A percentile compares a stretch with the other conserved stretches of the same genome.
Evolutionary conservation across 2,797 vertebrate species (phyloP).

Genomic region (Channallabes apus): DNA sequence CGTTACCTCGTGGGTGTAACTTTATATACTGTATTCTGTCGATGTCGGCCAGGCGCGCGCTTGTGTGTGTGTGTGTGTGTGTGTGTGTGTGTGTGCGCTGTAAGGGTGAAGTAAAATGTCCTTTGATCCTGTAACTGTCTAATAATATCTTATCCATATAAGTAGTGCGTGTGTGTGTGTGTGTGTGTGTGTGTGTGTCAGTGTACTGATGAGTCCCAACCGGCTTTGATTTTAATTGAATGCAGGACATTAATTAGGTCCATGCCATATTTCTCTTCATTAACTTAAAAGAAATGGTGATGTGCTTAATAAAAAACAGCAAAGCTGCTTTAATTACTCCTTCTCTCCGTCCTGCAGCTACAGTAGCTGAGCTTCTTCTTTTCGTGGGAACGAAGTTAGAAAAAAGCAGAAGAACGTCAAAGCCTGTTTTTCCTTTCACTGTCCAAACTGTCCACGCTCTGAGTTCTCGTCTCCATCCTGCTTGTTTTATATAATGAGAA

Average conservation of each 20-base stretch:
- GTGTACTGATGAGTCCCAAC: conserved; percentile 28
- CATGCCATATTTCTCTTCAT: conserved; percentile 34
- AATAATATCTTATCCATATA: neutral
- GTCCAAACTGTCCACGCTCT: neutral
- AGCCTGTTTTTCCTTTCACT: neutral
- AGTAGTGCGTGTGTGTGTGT: neutral
- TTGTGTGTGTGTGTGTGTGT: too few relatives aligned
- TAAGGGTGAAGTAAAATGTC: neutral
- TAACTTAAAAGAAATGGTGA: conserved; percentile 45
- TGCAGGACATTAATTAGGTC: conserved; percentile 48
- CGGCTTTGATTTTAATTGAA: conserved; percentile 35
- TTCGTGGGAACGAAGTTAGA: neutral
- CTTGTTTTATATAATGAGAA: neutral
- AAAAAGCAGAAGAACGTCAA: neutral
- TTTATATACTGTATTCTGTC: too few relatives aligned
- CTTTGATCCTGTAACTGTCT: neutral
- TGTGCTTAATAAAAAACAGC: conserved; percentile 58
- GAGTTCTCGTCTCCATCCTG: neutral
- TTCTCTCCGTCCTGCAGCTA: conserved; percentile 30
- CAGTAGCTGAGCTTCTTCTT: conserved; percentile 1
- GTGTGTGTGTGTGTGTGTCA: conserved; percentile 18
- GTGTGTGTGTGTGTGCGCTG: too few relatives aligned
- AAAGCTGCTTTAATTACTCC: conserved; percentile 58
- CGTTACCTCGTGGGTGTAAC: too few relatives aligned
- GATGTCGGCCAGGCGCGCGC: too few relatives aligned